Conservation (phyloP, 2,113 vertebrate genomes). For the Sapayoa aenigma region DNA sequence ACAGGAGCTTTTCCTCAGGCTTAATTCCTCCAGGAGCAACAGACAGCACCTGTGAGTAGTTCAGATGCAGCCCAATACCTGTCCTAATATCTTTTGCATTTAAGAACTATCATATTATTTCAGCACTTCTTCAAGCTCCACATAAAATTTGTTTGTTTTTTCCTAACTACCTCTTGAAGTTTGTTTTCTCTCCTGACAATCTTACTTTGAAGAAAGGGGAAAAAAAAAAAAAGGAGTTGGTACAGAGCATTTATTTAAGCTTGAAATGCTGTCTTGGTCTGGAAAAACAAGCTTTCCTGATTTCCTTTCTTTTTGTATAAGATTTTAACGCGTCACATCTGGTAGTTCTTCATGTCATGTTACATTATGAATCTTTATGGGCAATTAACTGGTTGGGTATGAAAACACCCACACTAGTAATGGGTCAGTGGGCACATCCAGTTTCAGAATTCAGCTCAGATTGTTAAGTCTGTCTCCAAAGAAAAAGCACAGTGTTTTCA, state of each 20-base stretch:
- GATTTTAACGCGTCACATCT: conserved; percentile 60
- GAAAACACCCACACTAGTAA: conserved; percentile 51
- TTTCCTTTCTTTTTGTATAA: conserved; percentile 9
- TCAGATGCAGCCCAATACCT: not conserved
- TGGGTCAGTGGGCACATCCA: conserved; percentile 49
- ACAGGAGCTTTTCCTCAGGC: not conserved
- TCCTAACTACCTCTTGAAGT: not conserved
- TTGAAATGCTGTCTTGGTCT: not conserved
- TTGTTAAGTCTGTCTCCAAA: not conserved
- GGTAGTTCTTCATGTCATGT: conserved; percentile 54
- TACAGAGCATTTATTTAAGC: not conserved
- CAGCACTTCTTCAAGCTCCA: not conserved
- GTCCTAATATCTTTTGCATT: not conserved
- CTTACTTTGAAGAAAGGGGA: not conserved
- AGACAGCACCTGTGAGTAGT: not conserved
- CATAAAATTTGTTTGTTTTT: not conserved
- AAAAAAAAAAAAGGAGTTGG: not conserved
- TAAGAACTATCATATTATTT: not conserved
- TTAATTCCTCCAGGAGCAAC: not conserved
- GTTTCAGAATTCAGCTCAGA: not conserved
- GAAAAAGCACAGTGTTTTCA: not conserved
- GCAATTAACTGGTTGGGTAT: conserved; percentile 65
- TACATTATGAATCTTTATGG: conserved; percentile 60
- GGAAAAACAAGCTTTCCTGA: conserved; percentile 17
- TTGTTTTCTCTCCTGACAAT: not conserved